Base-by-base conservation (phyloP, 2,113 vertebrate species). In the Sceloporus tristichus region DNA sequence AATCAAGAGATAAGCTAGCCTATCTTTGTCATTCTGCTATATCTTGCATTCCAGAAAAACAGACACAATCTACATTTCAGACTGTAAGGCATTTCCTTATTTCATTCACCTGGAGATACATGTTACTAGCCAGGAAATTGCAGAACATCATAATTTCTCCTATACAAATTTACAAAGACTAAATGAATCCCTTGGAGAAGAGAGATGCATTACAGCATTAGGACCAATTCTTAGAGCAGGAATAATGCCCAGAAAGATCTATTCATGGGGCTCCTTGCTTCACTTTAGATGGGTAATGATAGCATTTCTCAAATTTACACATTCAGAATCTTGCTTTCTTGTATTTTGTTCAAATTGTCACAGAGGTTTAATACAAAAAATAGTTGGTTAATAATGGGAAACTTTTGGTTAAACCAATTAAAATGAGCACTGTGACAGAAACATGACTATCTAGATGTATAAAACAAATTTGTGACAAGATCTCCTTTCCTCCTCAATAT, bases 131-230 rank as follows among this genome's bases (percentile, higher is more conserved):
- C 23, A 1, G 25, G 42, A 42, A 79, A 42, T 65, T 73, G 19
- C 25, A 70, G 1, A 0, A 9, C 0, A 25, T 0, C 34, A 6
- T 18, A 82, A n/a, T 0, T 0, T 0, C 25, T 29, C 34, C 62
- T 6, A 48, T 23, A n/a, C 4, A 8, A 19, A 73, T 80, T 18
- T 79, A 34, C 10, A 65, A 34, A 82, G 56, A 38, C 29, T 53
- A 59, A n/a, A 8, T 65, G 29, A 40, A 76, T 42, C 21, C 23
- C 5, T 76, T 7, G 66, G 73, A 83, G 65, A 38, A 66, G 19
- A 34, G n/a, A 65, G 65, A 34, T 14, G 29, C 19, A 38, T 53
- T 53, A 38, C 34, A 18, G 0, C 40, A 48, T 68, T 66, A 70
- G 0, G 21, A 0, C 1, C 40, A 56, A 2, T 4, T 0, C 10